Percentiles rank a stretch among this genome's conserved stretches.
phyloP scores from a whole-genome alignment of 1,140 invertebrate genomes.

The Pseudomyrmex cubaensis region DNA sequence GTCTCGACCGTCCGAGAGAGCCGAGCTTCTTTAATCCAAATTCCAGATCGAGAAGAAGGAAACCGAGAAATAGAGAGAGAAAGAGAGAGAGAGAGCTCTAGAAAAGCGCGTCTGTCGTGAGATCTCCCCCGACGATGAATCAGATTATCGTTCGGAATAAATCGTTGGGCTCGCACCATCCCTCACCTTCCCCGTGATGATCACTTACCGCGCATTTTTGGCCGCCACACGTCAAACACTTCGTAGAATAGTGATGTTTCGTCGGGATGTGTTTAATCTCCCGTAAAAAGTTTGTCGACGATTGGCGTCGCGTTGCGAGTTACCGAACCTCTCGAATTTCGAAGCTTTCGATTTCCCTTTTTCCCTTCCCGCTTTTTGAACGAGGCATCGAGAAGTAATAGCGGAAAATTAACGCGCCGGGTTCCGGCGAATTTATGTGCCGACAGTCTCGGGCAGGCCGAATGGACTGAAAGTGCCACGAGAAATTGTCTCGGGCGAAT shows the following conservation, averaged over 20 bases:
- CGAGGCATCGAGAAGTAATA: constrained; percentile 32
- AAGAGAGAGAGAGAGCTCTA: constrained; percentile 56
- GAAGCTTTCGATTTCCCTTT: background rate
- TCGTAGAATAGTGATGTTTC: constrained; percentile 21
- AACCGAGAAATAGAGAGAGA: constrained; percentile 8
- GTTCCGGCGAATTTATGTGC: constrained; percentile 33
- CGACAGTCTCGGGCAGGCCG: background rate
- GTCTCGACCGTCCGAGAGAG: constrained; percentile 50
- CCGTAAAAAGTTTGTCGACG: background rate
- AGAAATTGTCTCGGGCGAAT: constrained; percentile 37
- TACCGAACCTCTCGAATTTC: too few relatives aligned
- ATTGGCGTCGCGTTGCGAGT: constrained; percentile 3
- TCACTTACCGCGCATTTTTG: constrained; percentile 11
- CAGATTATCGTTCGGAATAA: constrained; percentile 52
- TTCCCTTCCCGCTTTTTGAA: too few relatives aligned
- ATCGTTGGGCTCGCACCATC: background rate
- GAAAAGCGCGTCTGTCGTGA: constrained; percentile 64
- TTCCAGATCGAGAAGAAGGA: constrained; percentile 62
- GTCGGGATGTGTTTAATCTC: constrained; percentile 4
- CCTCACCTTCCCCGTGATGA: background rate
- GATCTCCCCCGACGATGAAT: constrained; percentile 52
- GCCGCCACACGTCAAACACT: background rate
- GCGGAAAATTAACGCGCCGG: background rate
- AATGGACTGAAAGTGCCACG: constrained; percentile 40
- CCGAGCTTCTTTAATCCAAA: constrained; percentile 70